Percentiles rank a stretch among this genome's conserved stretches.
Conservation (phyloP, 2,888 invertebrate species). For the Lochmaea capreae region DNA sequence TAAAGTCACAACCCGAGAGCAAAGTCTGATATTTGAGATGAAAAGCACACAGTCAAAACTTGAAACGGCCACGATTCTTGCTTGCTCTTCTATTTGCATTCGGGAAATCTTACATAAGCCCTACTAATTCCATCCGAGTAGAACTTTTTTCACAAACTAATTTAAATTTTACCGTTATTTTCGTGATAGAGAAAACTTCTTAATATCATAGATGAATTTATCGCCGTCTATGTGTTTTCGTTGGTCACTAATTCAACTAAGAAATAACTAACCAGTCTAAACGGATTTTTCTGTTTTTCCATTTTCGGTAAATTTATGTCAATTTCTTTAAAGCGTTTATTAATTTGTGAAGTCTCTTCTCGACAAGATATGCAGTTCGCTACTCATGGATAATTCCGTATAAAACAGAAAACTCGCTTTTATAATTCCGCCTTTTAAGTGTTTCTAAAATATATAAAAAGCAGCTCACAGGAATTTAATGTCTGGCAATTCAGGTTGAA, state of each 20-base stretch:
- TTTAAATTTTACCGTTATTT: background rate
- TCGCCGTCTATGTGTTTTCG: too few relatives aligned
- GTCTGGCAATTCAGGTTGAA: constrained; percentile 28
- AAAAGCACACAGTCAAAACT: constrained; percentile 8
- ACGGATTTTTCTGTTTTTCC: too few relatives aligned
- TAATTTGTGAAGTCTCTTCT: constrained; percentile 29
- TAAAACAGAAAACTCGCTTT: constrained; percentile 30
- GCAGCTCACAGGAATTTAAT: constrained; percentile 27
- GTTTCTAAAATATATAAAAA: constrained; percentile 36
- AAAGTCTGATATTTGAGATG: constrained; percentile 1
- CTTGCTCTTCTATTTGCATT: constrained; percentile 2
- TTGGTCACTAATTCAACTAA: too few relatives aligned
- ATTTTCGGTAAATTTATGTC: background rate
- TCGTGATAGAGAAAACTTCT: too few relatives aligned
- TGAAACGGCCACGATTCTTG: background rate
- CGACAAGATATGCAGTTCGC: constrained; percentile 27
- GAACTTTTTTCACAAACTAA: background rate
- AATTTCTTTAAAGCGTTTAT: constrained; percentile 16
- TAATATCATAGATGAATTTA: too few relatives aligned
- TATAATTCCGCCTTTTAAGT: constrained; percentile 30
- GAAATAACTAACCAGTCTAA: too few relatives aligned
- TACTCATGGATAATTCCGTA: constrained; percentile 22
- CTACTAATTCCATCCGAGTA: background rate
- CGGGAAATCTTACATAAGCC: constrained; percentile 2
- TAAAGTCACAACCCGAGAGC: constrained; percentile 4